Conservation (phyloP, 2,113 vertebrate species). For the Pteropus alecto region DNA sequence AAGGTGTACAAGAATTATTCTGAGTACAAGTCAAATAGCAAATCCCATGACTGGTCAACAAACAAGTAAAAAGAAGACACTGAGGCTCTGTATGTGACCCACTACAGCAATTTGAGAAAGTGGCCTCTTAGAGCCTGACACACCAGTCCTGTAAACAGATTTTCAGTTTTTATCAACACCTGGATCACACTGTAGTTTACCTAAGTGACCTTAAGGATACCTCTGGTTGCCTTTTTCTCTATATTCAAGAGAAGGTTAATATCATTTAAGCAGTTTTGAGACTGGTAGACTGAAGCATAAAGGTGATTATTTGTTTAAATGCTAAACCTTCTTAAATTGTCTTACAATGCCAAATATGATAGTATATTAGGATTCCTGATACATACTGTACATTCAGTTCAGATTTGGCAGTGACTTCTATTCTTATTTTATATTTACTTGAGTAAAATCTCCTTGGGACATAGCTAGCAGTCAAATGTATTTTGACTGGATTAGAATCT, state of each 20-base stretch:
- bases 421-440: conserved; percentile 47
- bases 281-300: not conserved
- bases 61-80: not conserved
- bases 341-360: not conserved
- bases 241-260: not conserved
- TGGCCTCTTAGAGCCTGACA: not conserved
- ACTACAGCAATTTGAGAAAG: not conserved
- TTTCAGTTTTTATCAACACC: not conserved
- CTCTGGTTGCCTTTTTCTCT: not conserved
- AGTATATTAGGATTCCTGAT: not conserved
- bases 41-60: not conserved
- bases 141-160: not conserved
- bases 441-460: conserved; percentile 23
- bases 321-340: not conserved
- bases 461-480: conserved; percentile 27
- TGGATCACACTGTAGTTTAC: not conserved
- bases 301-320: conserved; percentile 1
- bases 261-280: not conserved
- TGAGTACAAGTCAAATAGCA: not conserved
- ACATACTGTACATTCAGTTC: not conserved
- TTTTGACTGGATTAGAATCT: conserved; percentile 33
- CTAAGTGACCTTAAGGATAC: not conserved
- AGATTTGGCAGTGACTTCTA: not conserved
- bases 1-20: not conserved
- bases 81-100: not conserved